Conservation (phyloP, 1,140 invertebrate species). For the Lysiphlebus fabarum region DNA sequence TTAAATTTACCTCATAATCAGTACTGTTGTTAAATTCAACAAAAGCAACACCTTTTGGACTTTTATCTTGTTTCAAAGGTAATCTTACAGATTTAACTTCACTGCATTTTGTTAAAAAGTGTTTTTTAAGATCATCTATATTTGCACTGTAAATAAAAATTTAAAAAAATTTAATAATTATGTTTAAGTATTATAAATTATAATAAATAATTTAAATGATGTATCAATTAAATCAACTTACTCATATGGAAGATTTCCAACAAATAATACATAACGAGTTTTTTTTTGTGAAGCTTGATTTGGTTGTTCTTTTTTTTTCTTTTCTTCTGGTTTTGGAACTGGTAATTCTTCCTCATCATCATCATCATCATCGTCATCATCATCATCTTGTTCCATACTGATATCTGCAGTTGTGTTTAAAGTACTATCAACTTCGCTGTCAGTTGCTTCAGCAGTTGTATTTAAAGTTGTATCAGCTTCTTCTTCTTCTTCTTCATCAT, state of each 20-base stretch:
- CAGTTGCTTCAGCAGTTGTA: not conserved
- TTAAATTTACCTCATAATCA: slow-evolving; percentile 52
- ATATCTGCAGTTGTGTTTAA: slow-evolving; percentile 4
- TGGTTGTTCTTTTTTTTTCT: slow-evolving; percentile 51
- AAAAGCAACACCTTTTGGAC: slow-evolving; percentile 51
- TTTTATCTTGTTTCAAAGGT: slow-evolving; percentile 41
- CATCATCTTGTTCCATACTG: slow-evolving; percentile 16
- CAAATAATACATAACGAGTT: slow-evolving; percentile 56
- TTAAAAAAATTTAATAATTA: slow-evolving; percentile 5
- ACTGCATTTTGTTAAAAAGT: slow-evolving; percentile 51
- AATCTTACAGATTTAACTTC: slow-evolving; percentile 49
- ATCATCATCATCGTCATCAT: slow-evolving; percentile 18
- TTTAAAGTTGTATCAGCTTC: not conserved
- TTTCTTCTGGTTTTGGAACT: slow-evolving; percentile 27
- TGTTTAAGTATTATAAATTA: not conserved
- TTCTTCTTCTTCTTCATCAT: slow-evolving; percentile 8
- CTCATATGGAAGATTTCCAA: slow-evolving; percentile 53
- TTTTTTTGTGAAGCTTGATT: slow-evolving; percentile 53
- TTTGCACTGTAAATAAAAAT: slow-evolving; percentile 36
- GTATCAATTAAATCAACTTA: slow-evolving; percentile 27
- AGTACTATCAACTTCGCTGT: not conserved
- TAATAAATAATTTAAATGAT: not conserved
- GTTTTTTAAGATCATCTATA: slow-evolving; percentile 48
- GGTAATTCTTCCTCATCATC: slow-evolving; percentile 12
- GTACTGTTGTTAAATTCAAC: slow-evolving; percentile 48